Conservation (phyloP, 2,888 invertebrate genomes). For the Pterobdella sp. region DNA sequence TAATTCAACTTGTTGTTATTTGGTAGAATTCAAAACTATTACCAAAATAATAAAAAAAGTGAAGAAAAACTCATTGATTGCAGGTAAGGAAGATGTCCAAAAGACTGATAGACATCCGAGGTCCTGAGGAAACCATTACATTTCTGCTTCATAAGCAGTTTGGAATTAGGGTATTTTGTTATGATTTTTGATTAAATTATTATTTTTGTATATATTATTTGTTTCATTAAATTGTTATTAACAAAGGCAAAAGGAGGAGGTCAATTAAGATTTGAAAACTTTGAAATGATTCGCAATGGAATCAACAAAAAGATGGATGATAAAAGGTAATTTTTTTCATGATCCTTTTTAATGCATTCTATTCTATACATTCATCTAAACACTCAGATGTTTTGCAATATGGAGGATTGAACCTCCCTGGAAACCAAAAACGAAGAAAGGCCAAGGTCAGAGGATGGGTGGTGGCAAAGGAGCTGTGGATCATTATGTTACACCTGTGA, state of each 20-base stretch:
- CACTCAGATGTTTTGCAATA: conserved; percentile 81
- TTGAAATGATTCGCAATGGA: conserved; percentile 75
- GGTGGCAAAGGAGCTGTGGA: conserved; percentile 91
- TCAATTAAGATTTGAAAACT: conserved; percentile 68
- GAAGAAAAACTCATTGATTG: too few species aligned
- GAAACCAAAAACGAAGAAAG: conserved; percentile 73
- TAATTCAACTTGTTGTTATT: too few species aligned
- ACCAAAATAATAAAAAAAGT: too few species aligned
- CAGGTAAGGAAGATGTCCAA: conserved; percentile 82
- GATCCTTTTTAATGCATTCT: too few species aligned
- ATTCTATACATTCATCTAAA: too few species aligned
- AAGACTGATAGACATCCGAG: conserved; percentile 72
- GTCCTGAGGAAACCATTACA: conserved; percentile 79
- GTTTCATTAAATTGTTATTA: background rate
- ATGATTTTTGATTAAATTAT: background rate
- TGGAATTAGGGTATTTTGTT: conserved; percentile 73
- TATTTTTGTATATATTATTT: background rate
- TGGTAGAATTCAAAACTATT: too few species aligned
- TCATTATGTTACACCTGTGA: conserved; percentile 88
- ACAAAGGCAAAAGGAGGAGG: conserved; percentile 74
- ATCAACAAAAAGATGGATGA: conserved; percentile 71
- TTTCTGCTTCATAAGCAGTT: conserved; percentile 78
- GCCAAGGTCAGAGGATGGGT: conserved; percentile 79
- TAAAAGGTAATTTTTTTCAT: too few species aligned
- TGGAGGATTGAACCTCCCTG: conserved; percentile 92